Evolutionary conservation across 2,888 invertebrate species (phyloP).

Genomic region (Ennomos quercinarius): DNA sequence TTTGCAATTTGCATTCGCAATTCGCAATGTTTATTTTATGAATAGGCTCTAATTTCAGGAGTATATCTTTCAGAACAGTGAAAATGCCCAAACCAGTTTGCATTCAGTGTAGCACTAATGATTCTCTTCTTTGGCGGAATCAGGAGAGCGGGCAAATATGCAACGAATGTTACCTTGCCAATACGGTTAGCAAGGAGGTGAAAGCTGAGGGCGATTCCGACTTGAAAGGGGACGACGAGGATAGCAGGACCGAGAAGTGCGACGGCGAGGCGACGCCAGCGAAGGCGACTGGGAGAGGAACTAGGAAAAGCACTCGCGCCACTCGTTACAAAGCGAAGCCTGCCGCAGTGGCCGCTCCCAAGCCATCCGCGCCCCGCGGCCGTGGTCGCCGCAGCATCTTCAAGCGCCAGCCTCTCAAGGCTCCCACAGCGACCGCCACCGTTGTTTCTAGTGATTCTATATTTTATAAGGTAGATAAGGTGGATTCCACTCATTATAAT

Average conservation of each 20-base stretch:
- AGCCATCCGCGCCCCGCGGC: slow-evolving; percentile 89
- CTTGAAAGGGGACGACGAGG: slow-evolving; percentile 65
- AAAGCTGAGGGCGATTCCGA: slow-evolving; percentile 67
- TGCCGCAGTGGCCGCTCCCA: slow-evolving; percentile 91
- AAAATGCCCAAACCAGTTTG: slow-evolving; percentile 88
- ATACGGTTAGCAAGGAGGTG: slow-evolving; percentile 61
- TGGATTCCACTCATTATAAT: slow-evolving; percentile 21
- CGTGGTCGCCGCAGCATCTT: slow-evolving; percentile 91
- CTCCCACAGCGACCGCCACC: slow-evolving; percentile 92
- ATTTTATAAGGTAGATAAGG: slow-evolving; percentile 71
- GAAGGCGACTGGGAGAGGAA: slow-evolving; percentile 79
- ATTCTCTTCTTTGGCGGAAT: slow-evolving; percentile 91
- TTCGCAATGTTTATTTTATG: slow-evolving; percentile 33
- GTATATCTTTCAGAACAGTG: background rate
- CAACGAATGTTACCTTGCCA: slow-evolving; percentile 88
- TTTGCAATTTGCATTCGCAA: background rate
- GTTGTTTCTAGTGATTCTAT: slow-evolving; percentile 92
- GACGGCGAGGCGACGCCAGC: slow-evolving; percentile 74
- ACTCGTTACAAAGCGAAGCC: slow-evolving; percentile 83
- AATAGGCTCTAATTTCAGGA: too few relatives aligned
- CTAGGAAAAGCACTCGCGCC: slow-evolving; percentile 86
- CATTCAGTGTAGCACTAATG: slow-evolving; percentile 88
- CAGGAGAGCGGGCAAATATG: slow-evolving; percentile 91
- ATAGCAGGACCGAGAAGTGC: slow-evolving; percentile 59
- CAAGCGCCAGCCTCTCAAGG: slow-evolving; percentile 92